Evolutionary conservation across 1,140 invertebrate genomes (phyloP).

Genomic region (Philopotamus ludificatus): DNA sequence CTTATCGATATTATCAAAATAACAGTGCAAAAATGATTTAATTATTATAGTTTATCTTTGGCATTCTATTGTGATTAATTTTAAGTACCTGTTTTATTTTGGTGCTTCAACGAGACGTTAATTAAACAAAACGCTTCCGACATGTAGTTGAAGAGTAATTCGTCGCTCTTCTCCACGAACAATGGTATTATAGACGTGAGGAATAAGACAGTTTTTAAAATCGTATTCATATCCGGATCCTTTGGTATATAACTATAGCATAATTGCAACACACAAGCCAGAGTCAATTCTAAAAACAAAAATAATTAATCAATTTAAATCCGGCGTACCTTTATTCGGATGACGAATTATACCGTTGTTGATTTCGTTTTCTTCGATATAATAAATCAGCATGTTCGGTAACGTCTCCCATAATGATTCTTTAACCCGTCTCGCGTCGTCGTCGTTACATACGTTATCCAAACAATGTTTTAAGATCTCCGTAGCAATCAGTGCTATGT

Average conservation of each 20-base stretch:
- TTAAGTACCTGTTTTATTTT: constrained; percentile 30
- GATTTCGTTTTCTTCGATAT: constrained; percentile 4
- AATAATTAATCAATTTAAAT: not conserved
- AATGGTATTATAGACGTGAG: constrained; percentile 14
- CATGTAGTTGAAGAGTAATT: constrained; percentile 18
- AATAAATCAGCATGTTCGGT: constrained; percentile 21
- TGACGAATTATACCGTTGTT: constrained; percentile 11
- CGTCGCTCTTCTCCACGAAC: constrained; percentile 3
- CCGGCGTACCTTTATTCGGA: no score
- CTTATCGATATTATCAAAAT: no score
- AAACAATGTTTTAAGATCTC: constrained; percentile 28
- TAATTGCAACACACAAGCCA: constrained; percentile 29
- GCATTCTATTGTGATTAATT: no score
- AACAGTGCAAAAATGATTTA: not conserved
- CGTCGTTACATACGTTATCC: constrained; percentile 12
- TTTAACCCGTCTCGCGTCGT: constrained; percentile 20
- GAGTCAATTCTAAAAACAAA: constrained; percentile 2
- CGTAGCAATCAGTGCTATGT: constrained; percentile 7
- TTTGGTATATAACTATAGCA: constrained; percentile 26
- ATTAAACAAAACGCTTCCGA: constrained; percentile 30
- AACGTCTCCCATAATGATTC: constrained; percentile 30
- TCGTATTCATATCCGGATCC: not conserved
- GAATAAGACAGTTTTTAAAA: constrained; percentile 21
- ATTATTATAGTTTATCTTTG: no score
- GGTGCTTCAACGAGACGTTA: constrained; percentile 22